Base-by-base conservation (phyloP, 2,888 invertebrate genomes). In the Clitarchus hookeri region DNA sequence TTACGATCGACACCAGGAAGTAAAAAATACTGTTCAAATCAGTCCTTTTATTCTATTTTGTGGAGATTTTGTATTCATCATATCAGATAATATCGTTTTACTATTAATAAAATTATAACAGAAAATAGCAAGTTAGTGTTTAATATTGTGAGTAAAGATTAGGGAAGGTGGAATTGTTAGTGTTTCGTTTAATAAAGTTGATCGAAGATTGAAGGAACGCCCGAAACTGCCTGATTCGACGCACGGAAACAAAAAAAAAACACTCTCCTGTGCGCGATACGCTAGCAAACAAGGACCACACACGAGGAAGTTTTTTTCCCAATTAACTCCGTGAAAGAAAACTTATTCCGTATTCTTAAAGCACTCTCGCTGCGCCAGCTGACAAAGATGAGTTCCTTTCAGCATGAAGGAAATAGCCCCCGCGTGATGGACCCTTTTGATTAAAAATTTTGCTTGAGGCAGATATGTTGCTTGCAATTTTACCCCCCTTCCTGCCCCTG, bases 291-390 rank as follows among this genome's bases (percentile, higher is more conserved):
- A 65, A 65, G 65, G 16, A 65, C 65, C n/a, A 65, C 65, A n/a
- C 23, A 65, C 65, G 65, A 65, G 65, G 3, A 65, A 65, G 65
- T 23, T 65, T 65, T 65, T n/a, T 65, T 65, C 6, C 16, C n/a
- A 65, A 65, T 65, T 65, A n/a, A 65, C 65, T 65, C 65, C 65
- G 23, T 65, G 65, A 19, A 65, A 65, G 65, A 19, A n/a, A 65
- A 65, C 65, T 65, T 65, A n/a, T 65, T 65, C 65, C 65, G 65
- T 65, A 65, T 65, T 65, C 65, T 19, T 65, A 23, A 65, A 65
- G 65, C 19, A 65, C 65, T n/a, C 19, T 11, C 23, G n/a, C 65
- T n/a, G 65, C 65, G 65, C n/a, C 65, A 65, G 65, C 65, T 65
- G 65, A 65, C 12, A 65, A 16, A n/a, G n/a, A 65, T 65, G 65